Evolutionary conservation across 2,888 invertebrate species (phyloP).

Genomic region (Pomacea canaliculata): DNA sequence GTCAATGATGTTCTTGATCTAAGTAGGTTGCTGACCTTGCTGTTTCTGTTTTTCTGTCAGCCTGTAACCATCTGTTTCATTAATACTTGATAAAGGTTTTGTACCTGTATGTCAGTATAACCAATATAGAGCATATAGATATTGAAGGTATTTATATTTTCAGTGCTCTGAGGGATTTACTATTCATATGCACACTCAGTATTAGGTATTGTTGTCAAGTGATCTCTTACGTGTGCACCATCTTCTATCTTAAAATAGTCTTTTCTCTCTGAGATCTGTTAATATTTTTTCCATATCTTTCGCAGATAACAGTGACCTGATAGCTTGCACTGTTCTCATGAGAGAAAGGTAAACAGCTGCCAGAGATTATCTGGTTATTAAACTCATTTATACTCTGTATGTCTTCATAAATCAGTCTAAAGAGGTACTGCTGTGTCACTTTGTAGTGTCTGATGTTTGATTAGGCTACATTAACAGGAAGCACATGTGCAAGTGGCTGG

Average conservation of each 20-base stretch:
- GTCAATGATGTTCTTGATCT: slow-evolving; percentile 95
- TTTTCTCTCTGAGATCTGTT: too few species aligned
- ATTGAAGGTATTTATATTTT: neutral
- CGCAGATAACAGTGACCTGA: slow-evolving; percentile 95
- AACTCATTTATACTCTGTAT: too few species aligned
- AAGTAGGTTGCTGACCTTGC: slow-evolving; percentile 75
- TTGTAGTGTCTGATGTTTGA: too few species aligned
- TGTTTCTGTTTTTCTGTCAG: neutral
- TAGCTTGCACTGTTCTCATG: slow-evolving; percentile 93
- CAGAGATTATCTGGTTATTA: neutral
- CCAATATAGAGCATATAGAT: neutral
- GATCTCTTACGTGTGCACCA: neutral
- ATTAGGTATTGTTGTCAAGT: neutral
- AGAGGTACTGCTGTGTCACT: too few species aligned
- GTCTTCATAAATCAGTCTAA: too few species aligned
- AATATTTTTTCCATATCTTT: too few species aligned
- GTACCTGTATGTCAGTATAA: neutral
- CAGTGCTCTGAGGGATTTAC: neutral
- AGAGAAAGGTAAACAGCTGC: slow-evolving; percentile 76
- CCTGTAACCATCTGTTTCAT: neutral
- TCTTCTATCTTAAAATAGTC: too few species aligned
- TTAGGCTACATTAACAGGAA: too few species aligned
- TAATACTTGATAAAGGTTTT: neutral
- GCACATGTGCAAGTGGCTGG: too few species aligned
- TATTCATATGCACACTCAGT: neutral